These are phyloP conservation scores for Asarcornis scutulata DNA, from an alignment of 2,113 vertebrate genomes.

Conservation along the genomic window DNA sequence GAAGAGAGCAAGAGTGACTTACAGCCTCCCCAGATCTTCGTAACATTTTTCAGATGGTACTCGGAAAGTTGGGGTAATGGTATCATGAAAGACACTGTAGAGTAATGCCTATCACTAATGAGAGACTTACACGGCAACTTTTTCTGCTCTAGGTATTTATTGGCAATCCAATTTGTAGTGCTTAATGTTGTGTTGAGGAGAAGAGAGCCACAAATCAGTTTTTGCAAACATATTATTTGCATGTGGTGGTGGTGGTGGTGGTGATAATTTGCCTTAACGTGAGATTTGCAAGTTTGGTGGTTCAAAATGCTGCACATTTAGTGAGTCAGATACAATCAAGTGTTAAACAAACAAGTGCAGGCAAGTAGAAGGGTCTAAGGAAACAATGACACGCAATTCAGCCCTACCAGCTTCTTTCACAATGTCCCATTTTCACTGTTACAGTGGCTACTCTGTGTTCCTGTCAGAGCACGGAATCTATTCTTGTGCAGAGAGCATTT, in stretches of 20 bases:
- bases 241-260: neutral
- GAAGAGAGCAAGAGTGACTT: neutral
- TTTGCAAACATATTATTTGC: neutral
- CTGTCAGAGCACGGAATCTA: neutral
- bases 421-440: neutral
- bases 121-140: neutral
- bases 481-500: rapidly evolving
- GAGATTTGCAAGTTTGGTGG: neutral
- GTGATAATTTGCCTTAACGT: neutral
- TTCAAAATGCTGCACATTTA: neutral
- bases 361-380: neutral
- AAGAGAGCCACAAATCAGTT: neutral
- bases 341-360: neutral
- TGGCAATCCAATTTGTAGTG: neutral
- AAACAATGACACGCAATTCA: neutral
- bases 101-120: neutral
- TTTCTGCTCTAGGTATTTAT: neutral
- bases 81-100: neutral
- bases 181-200: neutral
- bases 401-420: neutral
- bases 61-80: neutral
- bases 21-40: neutral
- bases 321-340: neutral
- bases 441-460: neutral
- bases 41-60: neutral